Evolutionary conservation across 2,797 vertebrate genomes (phyloP), one percentile per base, ranked within the genome.

Genomic region (Alectoris magna): DNA sequence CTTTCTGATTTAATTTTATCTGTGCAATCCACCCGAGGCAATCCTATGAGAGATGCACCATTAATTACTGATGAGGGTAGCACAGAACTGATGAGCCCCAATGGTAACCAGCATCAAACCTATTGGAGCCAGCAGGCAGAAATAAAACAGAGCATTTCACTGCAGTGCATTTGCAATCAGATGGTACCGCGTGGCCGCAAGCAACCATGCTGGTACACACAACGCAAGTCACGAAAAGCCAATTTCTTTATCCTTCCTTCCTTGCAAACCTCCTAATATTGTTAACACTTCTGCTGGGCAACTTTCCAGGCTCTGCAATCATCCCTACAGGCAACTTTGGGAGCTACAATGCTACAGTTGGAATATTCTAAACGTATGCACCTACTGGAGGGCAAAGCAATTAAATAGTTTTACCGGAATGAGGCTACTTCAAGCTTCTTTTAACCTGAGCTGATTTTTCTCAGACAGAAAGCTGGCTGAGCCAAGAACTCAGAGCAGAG

Each of bases 41-140:
- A 69, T 78, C 68, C 64, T 93, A 89, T 24, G 44, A 68, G 66
- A 53, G 87, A 74, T 48, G 91, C 72, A 27, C 68, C 62, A 43
- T 34, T 59, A 82, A 55, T 46, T 75, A 69, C 38, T 44, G 7
- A 6, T 56, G 56, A 92, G 85, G 91, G 53, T 83, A 86, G 71
- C 55, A 26, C 70, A 70, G 53, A 29, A 82, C 84, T 78, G 62
- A 83, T 63, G 86, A 71, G 84, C 67, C 84, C 93, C 67, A 89
- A 53, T 71, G 44, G 53, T 78, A 46, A 68, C 91, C 53, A 81
- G 75, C 56, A 74, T n/a, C 78, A 87, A 81, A 36, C 9, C 7
- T 6, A 48, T 23, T 48, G 5, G 24, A 69, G 24, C 27, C 67
- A 49, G 24, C 15, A 49, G 43, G 26, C 29, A 66, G 8, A 36